Evolutionary conservation across 2,113 vertebrate species (phyloP).

Genomic region (human): DNA sequence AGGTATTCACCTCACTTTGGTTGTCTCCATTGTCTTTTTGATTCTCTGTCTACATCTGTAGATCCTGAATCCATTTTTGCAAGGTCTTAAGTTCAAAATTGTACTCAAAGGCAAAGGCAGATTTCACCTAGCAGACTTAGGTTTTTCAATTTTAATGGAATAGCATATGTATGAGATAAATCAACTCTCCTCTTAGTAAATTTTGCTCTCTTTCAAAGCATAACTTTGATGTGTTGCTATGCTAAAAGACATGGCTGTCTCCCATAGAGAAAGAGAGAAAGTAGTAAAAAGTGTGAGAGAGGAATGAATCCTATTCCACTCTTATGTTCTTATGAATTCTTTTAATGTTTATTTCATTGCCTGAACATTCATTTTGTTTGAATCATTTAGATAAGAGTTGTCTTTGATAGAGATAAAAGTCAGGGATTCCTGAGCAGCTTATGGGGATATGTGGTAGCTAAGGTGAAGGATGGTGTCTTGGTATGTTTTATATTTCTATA

Average conservation of each 20-base stretch:
- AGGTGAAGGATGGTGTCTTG: not conserved
- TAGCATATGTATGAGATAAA: rapidly evolving
- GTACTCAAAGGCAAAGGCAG: not conserved
- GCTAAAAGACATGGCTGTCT: not conserved
- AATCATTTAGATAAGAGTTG: not conserved
- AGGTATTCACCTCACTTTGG: not conserved
- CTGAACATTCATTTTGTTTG: not conserved
- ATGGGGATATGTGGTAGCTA: not conserved
- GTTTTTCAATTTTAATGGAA: not conserved
- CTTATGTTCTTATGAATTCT: not conserved
- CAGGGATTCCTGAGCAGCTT: not conserved
- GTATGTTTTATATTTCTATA: not conserved
- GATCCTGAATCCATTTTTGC: not conserved
- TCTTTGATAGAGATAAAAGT: not conserved
- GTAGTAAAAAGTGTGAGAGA: not conserved
- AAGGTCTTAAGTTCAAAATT: not conserved
- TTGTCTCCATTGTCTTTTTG: not conserved
- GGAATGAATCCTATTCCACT: not conserved
- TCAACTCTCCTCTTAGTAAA: not conserved
- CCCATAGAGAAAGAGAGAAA: not conserved
- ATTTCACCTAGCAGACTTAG: not conserved
- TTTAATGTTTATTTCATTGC: not conserved
- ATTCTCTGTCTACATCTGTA: not conserved
- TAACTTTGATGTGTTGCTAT: not conserved
- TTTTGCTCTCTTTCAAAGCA: not conserved